Base-by-base conservation (phyloP, 30 jellyfish, hydroid and myxozoan species). In the Aurelia sp. region DNA sequence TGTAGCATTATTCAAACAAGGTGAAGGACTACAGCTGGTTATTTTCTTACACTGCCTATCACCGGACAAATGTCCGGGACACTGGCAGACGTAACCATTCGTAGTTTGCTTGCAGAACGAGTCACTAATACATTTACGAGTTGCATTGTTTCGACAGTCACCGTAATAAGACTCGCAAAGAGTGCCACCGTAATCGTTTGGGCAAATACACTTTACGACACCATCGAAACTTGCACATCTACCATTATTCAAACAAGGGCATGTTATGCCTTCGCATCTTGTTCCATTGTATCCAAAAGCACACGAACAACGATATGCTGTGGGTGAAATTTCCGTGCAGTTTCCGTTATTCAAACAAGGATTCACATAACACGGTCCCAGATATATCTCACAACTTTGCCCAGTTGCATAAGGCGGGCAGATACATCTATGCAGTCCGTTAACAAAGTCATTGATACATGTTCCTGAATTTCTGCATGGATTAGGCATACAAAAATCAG, bases 41-140 rank as follows among this genome's bases (percentile, higher is more conserved):
- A 89, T 38, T 33, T 21, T 59, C 8, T 60, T 73, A 70, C 98
- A 92, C 51, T 79, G 82, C 21, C 76, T 33, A 40, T 75, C 82
- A 7, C 98, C 98, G 31, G 89, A 90, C 59, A 92, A 61, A 60
- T 84, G 96, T 20, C 85, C 72, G 11, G 97, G 98, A 67, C 98
- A 92, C 21, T 72, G 86, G 69, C 98, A 92, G 7, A 63, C 78
- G 60, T 82, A 82, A 2, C 98, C 98, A 62, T 92, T 71, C 8
- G 73, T 17, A 2, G 95, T 48, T 31, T 57, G 86, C 83, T 33
- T 75, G 63, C 98, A 92, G 48, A 40, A 63, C 4, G 91, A 30
- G 66, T 66, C 51, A 41, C 65, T 73, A 13, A 58, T 30, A 61
- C 97, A 87, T 53, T 50, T 86, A 16, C 81, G 78, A 50, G 90